Percentiles rank a stretch among this genome's conserved stretches.
Conservation (phyloP, 2,888 invertebrate species). For the Bellardia pandia region DNA sequence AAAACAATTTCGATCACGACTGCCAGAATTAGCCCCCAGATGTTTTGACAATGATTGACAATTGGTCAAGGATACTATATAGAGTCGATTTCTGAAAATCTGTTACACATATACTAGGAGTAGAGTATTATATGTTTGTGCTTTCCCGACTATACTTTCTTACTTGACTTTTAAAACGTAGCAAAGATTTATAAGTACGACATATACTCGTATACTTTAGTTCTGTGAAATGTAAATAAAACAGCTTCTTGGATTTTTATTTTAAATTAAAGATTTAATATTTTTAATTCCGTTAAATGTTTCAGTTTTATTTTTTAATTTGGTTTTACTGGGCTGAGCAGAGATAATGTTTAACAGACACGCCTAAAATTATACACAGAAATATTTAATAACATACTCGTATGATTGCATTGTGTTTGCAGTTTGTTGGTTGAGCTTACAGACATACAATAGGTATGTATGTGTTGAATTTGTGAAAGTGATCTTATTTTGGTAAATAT, state of each 20-base stretch:
- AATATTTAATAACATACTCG: constrained; percentile 1
- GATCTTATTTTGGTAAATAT: constrained; percentile 34
- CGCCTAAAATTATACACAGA: constrained; percentile 45
- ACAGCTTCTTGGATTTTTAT: constrained; percentile 3
- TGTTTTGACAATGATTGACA: no score
- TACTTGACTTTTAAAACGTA: not conserved
- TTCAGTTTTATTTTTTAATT: constrained; percentile 47
- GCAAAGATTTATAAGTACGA: not conserved
- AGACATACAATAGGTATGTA: no score
- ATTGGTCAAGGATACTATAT: no score
- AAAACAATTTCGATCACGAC: no score
- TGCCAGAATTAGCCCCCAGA: no score
- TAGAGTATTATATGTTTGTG: no score
- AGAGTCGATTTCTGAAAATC: no score
- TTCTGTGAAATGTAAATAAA: constrained; percentile 52
- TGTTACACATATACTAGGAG: no score
- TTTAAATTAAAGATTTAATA: constrained; percentile 52
- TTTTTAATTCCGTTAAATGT: constrained; percentile 48
- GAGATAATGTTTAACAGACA: constrained; percentile 63
- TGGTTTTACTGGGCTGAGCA: constrained; percentile 51
- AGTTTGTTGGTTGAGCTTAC: not conserved
- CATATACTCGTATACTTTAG: not conserved
- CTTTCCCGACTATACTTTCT: no score
- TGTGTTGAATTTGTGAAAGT: constrained; percentile 45
- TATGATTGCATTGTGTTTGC: not conserved